A percentile compares a stretch with the other conserved stretches of the same genome.
These are phyloP conservation scores for Leucosticte australis DNA, from an alignment of 2,113 vertebrate species.

Conservation along the genomic window DNA sequence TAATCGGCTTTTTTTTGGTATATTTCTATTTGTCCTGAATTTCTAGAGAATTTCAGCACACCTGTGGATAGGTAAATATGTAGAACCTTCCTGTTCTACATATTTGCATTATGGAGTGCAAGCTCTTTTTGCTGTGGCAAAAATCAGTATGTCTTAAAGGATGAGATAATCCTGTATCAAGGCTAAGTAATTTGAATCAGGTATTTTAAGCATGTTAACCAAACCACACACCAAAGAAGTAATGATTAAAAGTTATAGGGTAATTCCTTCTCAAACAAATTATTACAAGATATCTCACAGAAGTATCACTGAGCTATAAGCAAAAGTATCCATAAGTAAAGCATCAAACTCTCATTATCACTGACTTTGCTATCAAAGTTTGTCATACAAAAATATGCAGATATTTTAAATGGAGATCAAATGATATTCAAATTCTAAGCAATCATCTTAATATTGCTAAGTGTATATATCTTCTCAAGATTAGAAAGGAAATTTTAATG, in stretches of 20 bases:
- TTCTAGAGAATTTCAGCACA: neutral
- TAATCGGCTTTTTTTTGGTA: neutral
- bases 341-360: conserved; percentile 22
- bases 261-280: conserved; percentile 57
- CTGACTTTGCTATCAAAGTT: conserved; percentile 17
- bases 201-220: conserved; percentile 42
- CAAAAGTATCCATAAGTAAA: conserved; percentile 28
- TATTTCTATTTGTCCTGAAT: accelerated
- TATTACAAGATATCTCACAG: conserved; percentile 15
- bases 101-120: neutral
- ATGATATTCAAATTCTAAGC: conserved; percentile 22
- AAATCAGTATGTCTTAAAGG: neutral
- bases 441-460: conserved; percentile 18
- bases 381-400: conserved; percentile 16
- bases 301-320: neutral
- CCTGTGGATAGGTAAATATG: neutral
- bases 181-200: conserved; percentile 40
- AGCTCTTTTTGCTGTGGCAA: neutral
- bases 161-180: conserved; percentile 11
- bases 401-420: conserved; percentile 22
- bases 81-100: neutral
- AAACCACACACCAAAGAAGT: conserved; percentile 66
- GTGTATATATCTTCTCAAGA: neutral
- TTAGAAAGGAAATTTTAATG: conserved; percentile 1
- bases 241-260: conserved; percentile 46